These are phyloP conservation scores for Kryptolebias ocellatus DNA, from an alignment of 2,797 vertebrate species.

Conservation along the genomic window DNA sequence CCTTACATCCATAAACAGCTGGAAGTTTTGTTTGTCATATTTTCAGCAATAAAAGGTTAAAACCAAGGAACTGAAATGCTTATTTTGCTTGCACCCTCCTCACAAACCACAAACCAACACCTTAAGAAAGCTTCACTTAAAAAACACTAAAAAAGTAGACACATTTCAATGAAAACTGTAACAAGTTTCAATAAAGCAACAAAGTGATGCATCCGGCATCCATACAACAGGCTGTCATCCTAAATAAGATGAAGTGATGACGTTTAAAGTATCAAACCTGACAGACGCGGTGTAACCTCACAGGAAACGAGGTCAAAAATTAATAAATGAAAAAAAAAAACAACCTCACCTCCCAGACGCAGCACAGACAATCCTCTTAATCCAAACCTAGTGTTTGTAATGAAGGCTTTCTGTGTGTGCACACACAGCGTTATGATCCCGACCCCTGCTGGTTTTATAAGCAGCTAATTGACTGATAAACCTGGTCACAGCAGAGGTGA, in stretches of 20 bases:
- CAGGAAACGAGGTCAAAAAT: conserved; percentile 46
- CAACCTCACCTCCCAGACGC: conserved; percentile 17
- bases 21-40: no score
- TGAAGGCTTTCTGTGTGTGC: conserved; percentile 2
- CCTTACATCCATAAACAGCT: no score
- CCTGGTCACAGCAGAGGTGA: conserved; percentile 20
- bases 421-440: neutral
- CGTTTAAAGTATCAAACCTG: neutral
- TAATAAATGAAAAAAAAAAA: conserved; percentile 16
- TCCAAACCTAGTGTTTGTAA: conserved; percentile 24
- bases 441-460: conserved; percentile 38
- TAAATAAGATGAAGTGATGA: neutral
- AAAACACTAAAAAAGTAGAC: neutral
- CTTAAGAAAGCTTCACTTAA: neutral
- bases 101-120: no score
- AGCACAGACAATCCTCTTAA: conserved; percentile 42
- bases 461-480: conserved; percentile 59
- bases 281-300: conserved; percentile 43
- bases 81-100: no score
- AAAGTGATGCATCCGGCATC: neutral
- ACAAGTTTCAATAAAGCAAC: no score
- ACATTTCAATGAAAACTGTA: no score
- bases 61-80: no score
- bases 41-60: no score
- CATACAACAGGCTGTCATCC: no score